phyloP scores from a whole-genome alignment of 2,797 vertebrate species.

The Chelidonichthys spinosus region DNA sequence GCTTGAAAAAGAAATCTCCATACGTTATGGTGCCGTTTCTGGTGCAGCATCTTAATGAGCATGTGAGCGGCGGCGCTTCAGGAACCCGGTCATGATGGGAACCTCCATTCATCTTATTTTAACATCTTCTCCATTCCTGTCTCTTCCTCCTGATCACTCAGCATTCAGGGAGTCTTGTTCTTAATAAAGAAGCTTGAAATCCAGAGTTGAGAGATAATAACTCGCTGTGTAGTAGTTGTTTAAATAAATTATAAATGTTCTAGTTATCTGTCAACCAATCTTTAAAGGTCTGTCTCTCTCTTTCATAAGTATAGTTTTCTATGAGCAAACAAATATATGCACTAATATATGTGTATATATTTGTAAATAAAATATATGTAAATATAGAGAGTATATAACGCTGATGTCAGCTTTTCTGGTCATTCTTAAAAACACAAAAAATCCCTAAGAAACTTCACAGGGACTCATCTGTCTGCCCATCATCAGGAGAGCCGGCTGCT shows the following conservation, averaged over 20 bases:
- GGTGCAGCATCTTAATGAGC: slow-evolving; percentile 59
- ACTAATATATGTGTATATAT: too few relatives aligned
- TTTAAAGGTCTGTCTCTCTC: too few relatives aligned
- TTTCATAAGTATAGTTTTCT: too few relatives aligned
- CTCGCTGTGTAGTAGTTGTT: too few relatives aligned
- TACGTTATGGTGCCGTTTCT: slow-evolving; percentile 61
- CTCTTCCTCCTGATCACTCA: neutral
- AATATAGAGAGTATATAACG: neutral
- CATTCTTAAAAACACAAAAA: slow-evolving; percentile 8
- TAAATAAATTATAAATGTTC: too few relatives aligned
- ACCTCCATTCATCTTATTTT: slow-evolving; percentile 20
- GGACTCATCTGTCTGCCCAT: slow-evolving; percentile 57
- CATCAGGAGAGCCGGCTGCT: slow-evolving; percentile 43
- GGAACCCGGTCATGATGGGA: slow-evolving; percentile 9
- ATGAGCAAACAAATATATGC: neutral
- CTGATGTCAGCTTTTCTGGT: neutral
- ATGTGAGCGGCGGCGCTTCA: slow-evolving; percentile 52
- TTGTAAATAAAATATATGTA: too few relatives aligned
- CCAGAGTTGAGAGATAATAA: too few relatives aligned
- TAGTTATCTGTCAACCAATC: too few relatives aligned
- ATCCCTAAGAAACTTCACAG: slow-evolving; percentile 28
- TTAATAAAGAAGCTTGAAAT: too few relatives aligned
- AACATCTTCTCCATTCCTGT: slow-evolving; percentile 1
- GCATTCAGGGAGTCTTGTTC: too few relatives aligned
- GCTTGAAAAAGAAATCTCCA: slow-evolving; percentile 20